Evolutionary conservation across 2,113 vertebrate species (phyloP), one percentile per base, ranked within the genome.

Genomic region (Dunckerocampus dactyliophorus): DNA sequence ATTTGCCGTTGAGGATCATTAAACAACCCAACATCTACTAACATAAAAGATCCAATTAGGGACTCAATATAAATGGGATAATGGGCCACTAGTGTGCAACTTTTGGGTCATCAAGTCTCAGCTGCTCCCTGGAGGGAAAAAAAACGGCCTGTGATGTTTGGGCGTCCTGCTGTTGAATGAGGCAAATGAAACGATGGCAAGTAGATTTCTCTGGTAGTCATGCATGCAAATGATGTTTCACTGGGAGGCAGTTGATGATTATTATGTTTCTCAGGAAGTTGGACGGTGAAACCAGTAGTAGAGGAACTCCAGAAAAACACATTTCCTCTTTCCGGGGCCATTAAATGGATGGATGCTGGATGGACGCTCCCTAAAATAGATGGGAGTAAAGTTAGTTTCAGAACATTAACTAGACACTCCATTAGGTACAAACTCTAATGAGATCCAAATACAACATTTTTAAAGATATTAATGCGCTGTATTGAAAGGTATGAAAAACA

Each of bases 131-230:
- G 54, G 54, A n/a, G 57, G 43, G 54, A 61, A 48, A 28, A 42
- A 51, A 56, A 56, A 37, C 16, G 39, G 31, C 46, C 39, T 62
- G 57, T 17, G 39, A 28, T 42, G 37, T 56, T 61, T 34, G 43
- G 49, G 24, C 52, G 48, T 68, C 55, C 47, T 51, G 17, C 54
- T 28, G 62, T 39, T 37, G 48, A 47, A 24, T 45, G 19, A 53
- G 56, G 50, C 53, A 67, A 62, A 53, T 74, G 46, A 66, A 51
- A 49, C 28, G n/a, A 37, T n/a, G 19, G 45, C 62, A 10, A 59
- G 61, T 17, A 69, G 49, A 64, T 55, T 67, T 71, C 39, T 46
- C 48, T 39, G 50, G 55, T 22, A 59, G 31, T 72, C 51, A 19
- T 47, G 46, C 39, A 39, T 4, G 39, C 1, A 31, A 59, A 54